Base-by-base conservation (phyloP, 2,113 vertebrate species). In the Theristicus caerulescens region DNA sequence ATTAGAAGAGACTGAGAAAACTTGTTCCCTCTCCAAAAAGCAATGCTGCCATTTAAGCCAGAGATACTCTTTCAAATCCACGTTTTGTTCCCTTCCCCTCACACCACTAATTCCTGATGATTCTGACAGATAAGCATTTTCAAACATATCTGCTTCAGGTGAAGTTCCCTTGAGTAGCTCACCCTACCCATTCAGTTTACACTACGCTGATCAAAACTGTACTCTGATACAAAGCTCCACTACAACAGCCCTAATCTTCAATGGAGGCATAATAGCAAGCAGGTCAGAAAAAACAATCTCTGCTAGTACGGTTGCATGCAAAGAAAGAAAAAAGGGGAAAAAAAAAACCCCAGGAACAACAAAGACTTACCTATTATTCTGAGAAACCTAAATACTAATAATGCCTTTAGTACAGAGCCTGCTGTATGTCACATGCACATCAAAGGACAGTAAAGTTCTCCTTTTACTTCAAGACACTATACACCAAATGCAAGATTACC, bases 281-380 rank as follows among this genome's bases (percentile, higher is more conserved):
- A 79, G 7, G 21, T 29, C 7, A 52, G 40, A 36, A 54, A 70
- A 67, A 80, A 46, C 1, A 62, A 47, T 3, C n/a, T 58, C 27
- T 64, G 11, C 29, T 34, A 46, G 8, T 20, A 14, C 6, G 46
- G 12, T 0, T 47, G 7, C 4, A 8, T 10, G 7, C 25, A 58
- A 57, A 76, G 19, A 38, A 55, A 40, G 1, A 15, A 67, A 18
- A 54, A 46, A 36, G 10, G 1, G 0, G 5, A 1, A 2, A 7
- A 29, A 38, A 14, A 25, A 19, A 6, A 0, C 2, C 3, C 2
- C 36, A 65, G 1, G 3, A 74, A 29, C 5, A 54, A 38, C 8
- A 26, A 46, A 58, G 5, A 31, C 20, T 15, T 36, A 16, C 4
- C 15, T 51, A 25, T 38, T 54, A 32, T 13, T 79, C 32, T 51